Base-by-base conservation (phyloP, 1,140 invertebrate species). In the Zaprionus kolodkinae region DNA sequence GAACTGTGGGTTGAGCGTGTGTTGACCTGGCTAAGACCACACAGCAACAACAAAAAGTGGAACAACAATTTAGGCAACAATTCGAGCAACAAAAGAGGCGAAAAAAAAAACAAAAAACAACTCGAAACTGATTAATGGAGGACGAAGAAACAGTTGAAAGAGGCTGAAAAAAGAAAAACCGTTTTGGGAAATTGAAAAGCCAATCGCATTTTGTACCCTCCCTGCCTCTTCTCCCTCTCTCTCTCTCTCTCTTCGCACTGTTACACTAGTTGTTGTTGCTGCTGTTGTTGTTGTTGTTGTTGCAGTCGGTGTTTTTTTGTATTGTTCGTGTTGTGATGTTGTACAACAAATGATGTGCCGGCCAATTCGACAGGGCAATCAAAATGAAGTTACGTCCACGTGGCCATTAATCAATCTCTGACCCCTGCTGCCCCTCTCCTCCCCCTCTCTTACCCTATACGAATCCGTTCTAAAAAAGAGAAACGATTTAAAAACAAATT, bases 401-500 rank as follows among this genome's bases (percentile, higher is more conserved):
- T 52, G 73, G 73, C 77, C 83, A 87, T 87, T 87, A 87, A 87
- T 87, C 83, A 87, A 71, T 11, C 11, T 6, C n/a, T 17, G 5
- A 25, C 36, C 6, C 38, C 33, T 15, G 6, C 52, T 5, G 4
- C 50, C 30, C 0, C 7, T 3, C 54, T 11, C 21, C 7, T 3
- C 54, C n/a, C 21, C n/a, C 17, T 25, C 40, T 9, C 40, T 5
- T 11, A 33, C 27, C 2, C 12, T 27, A 10, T 11, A 30, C 50
- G 64, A 72, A 73, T 55, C 52, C 52, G 52, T 56, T 66, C 54
- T 45, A 45, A 45, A 61, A 70, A 73, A 48, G 48, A 76, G 68
- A 72, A 86, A 76, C 79, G 68, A 86, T 85, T 85, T 85, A 86
- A 87, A 76, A 86, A 86, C 76, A 82, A 83, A 87, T 86, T 87